Base-by-base conservation (phyloP, 2,888 invertebrate genomes). In the Agonum fuliginosum region DNA sequence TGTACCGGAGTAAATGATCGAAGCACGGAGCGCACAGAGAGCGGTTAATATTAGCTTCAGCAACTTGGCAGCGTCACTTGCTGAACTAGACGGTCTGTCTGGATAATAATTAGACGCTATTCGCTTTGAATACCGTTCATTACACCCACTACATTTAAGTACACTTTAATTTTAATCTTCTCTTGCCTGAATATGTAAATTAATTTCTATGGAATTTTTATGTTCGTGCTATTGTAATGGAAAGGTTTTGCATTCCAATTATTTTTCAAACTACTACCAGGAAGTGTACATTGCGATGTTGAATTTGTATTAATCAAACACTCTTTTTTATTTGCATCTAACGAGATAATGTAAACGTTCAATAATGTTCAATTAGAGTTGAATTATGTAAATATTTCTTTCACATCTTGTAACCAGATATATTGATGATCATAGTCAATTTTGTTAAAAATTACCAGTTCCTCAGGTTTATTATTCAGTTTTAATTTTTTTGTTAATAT, bases 71-170 rank as follows among this genome's bases (percentile, higher is more conserved):
- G n/a, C 46, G 24, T 62, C 58, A 62, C 58, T 58, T 24, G 24
- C 54, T 58, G 24, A 58, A 58, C 54, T 62, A 30, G 54, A 54
- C 54, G 24, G 12, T 27, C 17, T 54, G 58, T 62, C 58, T 62
- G 58, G 58, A 10, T 62, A 62, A 62, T 62, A 62, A 62, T 62
- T 62, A 62, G 58, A 62, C 17, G 58, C 58, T 62, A 62, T 62
- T 62, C 58, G 30, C 46, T 46, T 46, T 46, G 46, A 46, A 46
- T 46, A 62, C 58, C 30, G 58, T 62, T 62, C 58, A 62, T 62
- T 62, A 62, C 58, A 62, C 58, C 58, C 58, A 62, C 58, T 62
- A 17, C 58, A 62, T 62, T 62, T 62, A 62, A 62, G 14, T 62
- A 17, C 58, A 62, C 58, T 62, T 30, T 62, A 62, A 30, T 62